Base-by-base conservation (phyloP, 2,113 vertebrate species). In the Forbesichthys papilliferus region DNA sequence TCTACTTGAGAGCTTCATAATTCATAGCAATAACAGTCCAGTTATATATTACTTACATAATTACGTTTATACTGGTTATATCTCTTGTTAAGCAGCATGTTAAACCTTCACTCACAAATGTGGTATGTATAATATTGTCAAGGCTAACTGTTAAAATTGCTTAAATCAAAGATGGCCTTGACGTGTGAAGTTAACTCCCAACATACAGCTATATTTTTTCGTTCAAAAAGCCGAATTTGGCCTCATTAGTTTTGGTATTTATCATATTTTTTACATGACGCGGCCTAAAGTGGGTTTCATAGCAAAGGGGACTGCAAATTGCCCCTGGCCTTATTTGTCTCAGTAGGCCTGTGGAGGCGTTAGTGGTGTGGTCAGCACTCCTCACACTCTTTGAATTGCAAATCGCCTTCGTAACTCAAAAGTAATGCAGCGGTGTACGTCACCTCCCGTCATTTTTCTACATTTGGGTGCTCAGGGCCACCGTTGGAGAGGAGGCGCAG, bases 341-440 rank as follows among this genome's bases (percentile, higher is more conserved):
- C 91, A 61, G 69, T 86, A 90, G 93, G 88, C 82, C 73, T 71
- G 69, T 83, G 90, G 84, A 87, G 87, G 83, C 84, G 75, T 81
- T 88, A 85, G 83, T 66, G 81, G 91, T 94, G 92, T 93, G 94
- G 94, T 94, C 95, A 93, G 94, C 95, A 95, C 94, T 94, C 95
- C 90, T 93, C 84, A 75, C 81, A 84, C 93, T 88, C 93, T 97
- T 96, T 95, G 94, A 96, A 97, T 97, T 97, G 96, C 96, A 96
- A 96, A 98, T 96, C 85, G 75, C 84, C 68, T 90, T 78, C 82
- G 94, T 96, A 96, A 97, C 94, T 97, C 95, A 96, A 93, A 96
- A 93, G 93, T 96, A 96, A 97, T 96, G 94, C 94, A 93, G 93
- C 93, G 84, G 92, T 87, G 89, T 87, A 87, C 82, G 84, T 89